Evolutionary conservation across 2,113 vertebrate species (phyloP), one percentile per base, ranked within the genome.

Genomic region (Peromyscus leucopus): DNA sequence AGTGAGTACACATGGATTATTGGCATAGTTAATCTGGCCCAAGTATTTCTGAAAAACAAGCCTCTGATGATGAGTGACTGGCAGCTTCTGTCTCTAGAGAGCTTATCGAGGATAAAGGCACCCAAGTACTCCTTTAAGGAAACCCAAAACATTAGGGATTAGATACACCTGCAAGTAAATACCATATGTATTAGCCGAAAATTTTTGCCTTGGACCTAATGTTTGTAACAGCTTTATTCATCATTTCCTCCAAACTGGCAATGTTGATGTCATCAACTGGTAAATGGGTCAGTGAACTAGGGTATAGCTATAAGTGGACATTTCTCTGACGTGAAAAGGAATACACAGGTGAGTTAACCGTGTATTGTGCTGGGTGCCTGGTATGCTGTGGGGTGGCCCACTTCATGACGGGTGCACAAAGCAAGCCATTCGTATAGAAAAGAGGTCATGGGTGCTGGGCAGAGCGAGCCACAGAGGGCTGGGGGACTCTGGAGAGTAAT

Each of bases 241-340:
- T 31, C 67, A 24, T 83, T 79, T 69, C n/a, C 42, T 67, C 1
- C 15, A 61, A 83, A 36, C 21, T 46, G 10, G 65, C 46, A 57
- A 80, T 3, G 21, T 12, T 42, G 31, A 51, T 17, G 7, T 19
- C 12, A 51, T 67, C 6, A 2, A 0, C 31, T 42, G 57, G 55
- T 51, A 57, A 90, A 9, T 7, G 4, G 28, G 46, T 57, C 48
- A 36, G 31, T n/a, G 79, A 7, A 21, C 11, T 24, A 28, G 36
- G 21, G 24, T 5, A 1, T 6, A 21, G 46, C 21, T 19, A 0
- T 6, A 0, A 0, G n/a, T 17, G 26, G 24, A 5, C 4, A 0
- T 42, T 26, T 4, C 26, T 21, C 1, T 21, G 2, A 26, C 3
- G 36, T 16, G 42, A 59, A 39, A 46, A 26, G 33, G 19, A 12